A percentile compares a stretch with the other conserved stretches of the same genome.
Evolutionary conservation across 2,113 vertebrate species (phyloP).

Genomic region (Pseudopodoces humilis): DNA sequence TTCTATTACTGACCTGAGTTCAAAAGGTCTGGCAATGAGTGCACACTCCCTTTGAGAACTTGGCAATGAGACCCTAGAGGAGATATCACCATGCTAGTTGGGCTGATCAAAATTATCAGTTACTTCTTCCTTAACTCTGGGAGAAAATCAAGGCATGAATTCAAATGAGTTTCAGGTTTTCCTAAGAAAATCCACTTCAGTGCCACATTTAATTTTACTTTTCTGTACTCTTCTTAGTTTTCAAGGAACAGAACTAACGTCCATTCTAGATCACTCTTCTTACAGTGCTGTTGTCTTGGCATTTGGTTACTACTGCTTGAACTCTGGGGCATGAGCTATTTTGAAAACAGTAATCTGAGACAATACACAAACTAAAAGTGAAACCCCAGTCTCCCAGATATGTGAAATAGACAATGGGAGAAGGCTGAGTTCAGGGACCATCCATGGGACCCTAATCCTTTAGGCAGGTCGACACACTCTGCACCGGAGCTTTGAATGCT

Average conservation of each 20-base stretch:
- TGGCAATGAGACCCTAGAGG: not conserved
- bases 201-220: not conserved
- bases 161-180: not conserved
- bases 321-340: not conserved
- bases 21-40: not conserved
- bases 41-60: not conserved
- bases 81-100: not conserved
- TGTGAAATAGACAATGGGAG: not conserved
- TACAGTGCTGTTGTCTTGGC: not conserved
- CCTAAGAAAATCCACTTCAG: not conserved
- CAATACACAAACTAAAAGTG: not conserved
- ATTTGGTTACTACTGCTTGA: not conserved
- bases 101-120: not conserved
- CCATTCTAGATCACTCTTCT: not conserved
- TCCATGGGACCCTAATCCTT: not conserved
- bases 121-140: not conserved
- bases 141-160: not conserved
- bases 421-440: not conserved
- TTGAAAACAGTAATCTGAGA: not conserved
- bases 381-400: not conserved
- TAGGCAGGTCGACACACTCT: not conserved
- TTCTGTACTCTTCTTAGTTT: not conserved
- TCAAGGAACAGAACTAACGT: not conserved
- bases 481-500: not conserved
- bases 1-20: not conserved